phyloP scores from a whole-genome alignment of 1,140 invertebrate genomes.

The Luehdorfia chinensis region DNA sequence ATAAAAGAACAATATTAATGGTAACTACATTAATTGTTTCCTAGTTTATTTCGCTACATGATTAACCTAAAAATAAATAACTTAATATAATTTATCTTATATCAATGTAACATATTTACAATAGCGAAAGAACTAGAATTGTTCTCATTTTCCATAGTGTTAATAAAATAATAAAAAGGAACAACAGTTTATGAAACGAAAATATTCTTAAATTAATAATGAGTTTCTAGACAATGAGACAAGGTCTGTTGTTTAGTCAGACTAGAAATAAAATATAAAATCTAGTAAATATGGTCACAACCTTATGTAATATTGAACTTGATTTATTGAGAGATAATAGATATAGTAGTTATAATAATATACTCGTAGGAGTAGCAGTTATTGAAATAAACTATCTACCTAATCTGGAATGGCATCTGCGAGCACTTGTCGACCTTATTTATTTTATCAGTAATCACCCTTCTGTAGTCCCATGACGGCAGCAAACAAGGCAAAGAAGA shows the following conservation, averaged over 20 bases:
- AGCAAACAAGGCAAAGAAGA: conserved; percentile 90
- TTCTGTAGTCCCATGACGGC: conserved; percentile 79
- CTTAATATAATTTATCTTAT: conserved; percentile 27
- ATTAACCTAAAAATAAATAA: conserved; percentile 41
- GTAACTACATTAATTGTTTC: conserved; percentile 47
- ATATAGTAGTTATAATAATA: no score
- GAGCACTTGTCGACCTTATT: conserved; percentile 54
- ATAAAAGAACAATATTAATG: conserved; percentile 39
- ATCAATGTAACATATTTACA: conserved; percentile 53
- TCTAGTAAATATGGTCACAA: no score
- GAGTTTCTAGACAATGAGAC: no score
- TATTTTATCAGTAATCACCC: conserved; percentile 41
- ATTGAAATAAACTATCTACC: conserved; percentile 23
- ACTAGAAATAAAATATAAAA: no score
- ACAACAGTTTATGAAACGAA: no score
- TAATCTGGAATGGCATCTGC: conserved; percentile 60
- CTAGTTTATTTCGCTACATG: conserved; percentile 21
- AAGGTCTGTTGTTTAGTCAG: no score
- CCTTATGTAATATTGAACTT: no score
- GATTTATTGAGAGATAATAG: no score
- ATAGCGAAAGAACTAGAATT: conserved; percentile 35
- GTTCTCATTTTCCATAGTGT: background rate
- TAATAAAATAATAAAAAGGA: no score
- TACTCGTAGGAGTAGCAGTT: no score
- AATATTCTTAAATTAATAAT: no score